Conservation (phyloP, 2,113 vertebrate species). For the Gadus macrocephalus region DNA sequence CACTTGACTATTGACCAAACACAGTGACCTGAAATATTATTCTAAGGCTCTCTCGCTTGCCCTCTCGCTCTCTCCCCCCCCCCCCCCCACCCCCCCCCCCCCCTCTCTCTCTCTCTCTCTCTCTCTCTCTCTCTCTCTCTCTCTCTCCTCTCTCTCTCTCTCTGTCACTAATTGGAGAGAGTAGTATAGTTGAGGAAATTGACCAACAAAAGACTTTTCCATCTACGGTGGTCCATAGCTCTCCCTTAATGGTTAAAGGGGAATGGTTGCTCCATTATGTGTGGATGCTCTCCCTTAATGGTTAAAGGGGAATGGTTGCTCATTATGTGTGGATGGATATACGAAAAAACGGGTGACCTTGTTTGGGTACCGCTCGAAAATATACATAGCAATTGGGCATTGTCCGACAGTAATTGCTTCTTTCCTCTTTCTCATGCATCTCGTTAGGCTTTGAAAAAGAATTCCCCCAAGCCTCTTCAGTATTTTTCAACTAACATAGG, state of each 20-base stretch:
- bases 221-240: too few relatives aligned
- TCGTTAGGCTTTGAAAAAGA: constrained; percentile 60
- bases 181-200: too few relatives aligned
- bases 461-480: constrained; percentile 61
- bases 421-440: constrained; percentile 50
- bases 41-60: constrained; percentile 35
- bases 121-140: background rate
- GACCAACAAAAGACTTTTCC: too few relatives aligned
- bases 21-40: constrained; percentile 25
- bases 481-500: constrained; percentile 17
- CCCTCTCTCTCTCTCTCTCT: background rate
- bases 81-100: background rate
- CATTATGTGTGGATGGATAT: background rate
- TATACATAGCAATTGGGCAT: constrained; percentile 46
- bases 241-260: too few relatives aligned
- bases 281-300: background rate
- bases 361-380: constrained; percentile 56
- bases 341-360: constrained; percentile 40
- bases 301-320: too few relatives aligned
- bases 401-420: constrained; percentile 73
- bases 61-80: background rate
- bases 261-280: background rate
- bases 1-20: constrained; percentile 23
- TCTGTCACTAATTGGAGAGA: background rate
- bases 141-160: constrained; percentile 25